These are phyloP conservation scores for Sterrhoptilus dennistouni DNA, from an alignment of 2,113 vertebrate species.

Conservation along the genomic window DNA sequence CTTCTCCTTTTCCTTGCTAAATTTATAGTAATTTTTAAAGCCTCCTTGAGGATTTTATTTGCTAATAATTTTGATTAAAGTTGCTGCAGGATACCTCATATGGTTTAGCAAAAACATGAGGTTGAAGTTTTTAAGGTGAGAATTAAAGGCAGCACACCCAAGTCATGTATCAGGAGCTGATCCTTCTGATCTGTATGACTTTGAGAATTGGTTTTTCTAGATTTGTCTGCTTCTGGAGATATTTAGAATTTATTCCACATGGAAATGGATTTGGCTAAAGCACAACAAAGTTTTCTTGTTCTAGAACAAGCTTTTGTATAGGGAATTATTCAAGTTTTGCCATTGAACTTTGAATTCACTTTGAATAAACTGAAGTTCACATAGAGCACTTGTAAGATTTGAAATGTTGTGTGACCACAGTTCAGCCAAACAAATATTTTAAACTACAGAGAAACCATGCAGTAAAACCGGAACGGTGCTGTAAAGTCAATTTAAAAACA, in stretches of 20 bases:
- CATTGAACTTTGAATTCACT: background rate
- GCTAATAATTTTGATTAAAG: background rate
- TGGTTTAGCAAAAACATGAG: background rate
- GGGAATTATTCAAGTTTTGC: background rate
- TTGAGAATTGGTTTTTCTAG: background rate
- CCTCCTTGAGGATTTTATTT: background rate
- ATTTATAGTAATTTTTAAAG: background rate
- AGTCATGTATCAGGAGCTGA: background rate
- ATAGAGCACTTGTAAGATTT: background rate
- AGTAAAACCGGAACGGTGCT: background rate
- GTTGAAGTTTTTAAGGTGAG: background rate
- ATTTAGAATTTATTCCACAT: background rate
- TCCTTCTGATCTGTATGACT: background rate
- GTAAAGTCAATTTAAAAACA: background rate
- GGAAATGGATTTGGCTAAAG: background rate
- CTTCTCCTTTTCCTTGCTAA: background rate
- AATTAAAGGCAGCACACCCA: background rate
- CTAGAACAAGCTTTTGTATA: background rate
- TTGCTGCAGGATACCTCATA: background rate
- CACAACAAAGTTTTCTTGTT: background rate
- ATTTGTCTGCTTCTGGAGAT: background rate
- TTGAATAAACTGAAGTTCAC: background rate
- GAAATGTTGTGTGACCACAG: background rate
- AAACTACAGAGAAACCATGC: background rate
- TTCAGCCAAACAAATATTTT: background rate